A percentile compares a stretch with the other conserved stretches of the same genome.
Evolutionary conservation across 2,797 vertebrate genomes (phyloP).

Genomic region (Botia kubotai): DNA sequence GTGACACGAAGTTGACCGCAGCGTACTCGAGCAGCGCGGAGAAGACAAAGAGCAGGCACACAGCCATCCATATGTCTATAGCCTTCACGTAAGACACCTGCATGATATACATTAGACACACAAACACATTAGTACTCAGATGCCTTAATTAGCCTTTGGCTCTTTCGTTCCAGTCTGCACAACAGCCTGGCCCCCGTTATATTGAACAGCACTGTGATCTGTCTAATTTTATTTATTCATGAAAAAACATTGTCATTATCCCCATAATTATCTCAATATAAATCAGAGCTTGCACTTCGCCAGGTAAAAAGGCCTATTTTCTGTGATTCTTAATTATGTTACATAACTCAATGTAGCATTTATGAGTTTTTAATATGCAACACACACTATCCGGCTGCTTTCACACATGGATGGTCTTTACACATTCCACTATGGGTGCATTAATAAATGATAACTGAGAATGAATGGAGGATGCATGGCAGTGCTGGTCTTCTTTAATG

Average conservation of each 20-base stretch:
- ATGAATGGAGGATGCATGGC: constrained; percentile 16
- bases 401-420: constrained; percentile 42
- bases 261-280: background rate
- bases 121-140: constrained; percentile 42
- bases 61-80: constrained; percentile 99
- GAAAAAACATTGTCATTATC: background rate
- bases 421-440: constrained; percentile 34
- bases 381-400: constrained; percentile 53
- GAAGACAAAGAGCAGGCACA: constrained; percentile 96
- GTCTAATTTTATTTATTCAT: constrained; percentile 39
- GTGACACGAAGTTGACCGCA: constrained; percentile 96
- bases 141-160: constrained; percentile 15
- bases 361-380: constrained; percentile 68
- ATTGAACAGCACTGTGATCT: constrained; percentile 26
- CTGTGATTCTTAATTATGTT: constrained; percentile 39
- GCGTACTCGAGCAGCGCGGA: constrained; percentile 95
- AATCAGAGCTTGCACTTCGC: constrained; percentile 29
- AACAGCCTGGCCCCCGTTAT: constrained; percentile 14
- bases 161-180: constrained; percentile 2
- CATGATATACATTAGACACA: constrained; percentile 1
- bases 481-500: background rate
- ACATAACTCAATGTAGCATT: constrained; percentile 38
- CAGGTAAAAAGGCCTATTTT: constrained; percentile 21
- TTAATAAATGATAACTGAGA: constrained; percentile 41
- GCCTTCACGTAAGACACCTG: constrained; percentile 98